These are phyloP conservation scores for Antennarius striatus DNA, from an alignment of 2,113 vertebrate genomes.

Conservation along the genomic window DNA sequence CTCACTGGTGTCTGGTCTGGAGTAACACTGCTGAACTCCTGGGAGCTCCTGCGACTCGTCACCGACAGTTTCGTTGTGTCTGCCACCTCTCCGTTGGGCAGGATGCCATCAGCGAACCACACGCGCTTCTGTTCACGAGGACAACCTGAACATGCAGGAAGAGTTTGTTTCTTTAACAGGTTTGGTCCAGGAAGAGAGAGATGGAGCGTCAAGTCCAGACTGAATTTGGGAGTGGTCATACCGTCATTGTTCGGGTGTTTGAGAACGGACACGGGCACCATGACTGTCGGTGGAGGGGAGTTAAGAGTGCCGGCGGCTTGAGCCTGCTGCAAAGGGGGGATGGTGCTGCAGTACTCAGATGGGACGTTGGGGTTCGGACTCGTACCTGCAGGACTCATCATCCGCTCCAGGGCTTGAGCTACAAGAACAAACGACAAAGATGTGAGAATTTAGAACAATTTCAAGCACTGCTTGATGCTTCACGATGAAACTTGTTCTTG, in stretches of 20 bases:
- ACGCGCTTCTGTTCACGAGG: conserved; percentile 90
- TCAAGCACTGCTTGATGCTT: background rate
- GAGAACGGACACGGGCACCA: conserved; percentile 86
- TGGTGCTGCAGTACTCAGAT: conserved; percentile 82
- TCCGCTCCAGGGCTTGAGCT: conserved; percentile 95
- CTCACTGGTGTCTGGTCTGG: conserved; percentile 48
- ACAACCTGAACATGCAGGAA: conserved; percentile 71
- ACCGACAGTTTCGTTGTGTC: conserved; percentile 86
- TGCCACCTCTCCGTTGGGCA: conserved; percentile 93
- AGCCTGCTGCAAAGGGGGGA: conserved; percentile 83
- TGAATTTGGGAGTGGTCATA: conserved; percentile 58
- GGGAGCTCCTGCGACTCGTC: conserved; percentile 78
- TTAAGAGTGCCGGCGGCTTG: conserved; percentile 78
- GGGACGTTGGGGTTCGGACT: conserved; percentile 82
- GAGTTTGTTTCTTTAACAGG: background rate
- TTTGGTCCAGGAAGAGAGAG: background rate
- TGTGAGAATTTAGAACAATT: background rate
- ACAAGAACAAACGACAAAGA: conserved; percentile 29
- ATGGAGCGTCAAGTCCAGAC: background rate
- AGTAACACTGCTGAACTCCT: conserved; percentile 76
- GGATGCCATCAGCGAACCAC: conserved; percentile 95
- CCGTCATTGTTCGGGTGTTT: conserved; percentile 87
- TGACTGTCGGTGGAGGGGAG: conserved; percentile 84
- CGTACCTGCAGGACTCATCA: conserved; percentile 92
- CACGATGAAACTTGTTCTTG: too few relatives aligned